Evolutionary conservation across 2,113 vertebrate genomes (phyloP).

Genomic region (Python bivittatus): DNA sequence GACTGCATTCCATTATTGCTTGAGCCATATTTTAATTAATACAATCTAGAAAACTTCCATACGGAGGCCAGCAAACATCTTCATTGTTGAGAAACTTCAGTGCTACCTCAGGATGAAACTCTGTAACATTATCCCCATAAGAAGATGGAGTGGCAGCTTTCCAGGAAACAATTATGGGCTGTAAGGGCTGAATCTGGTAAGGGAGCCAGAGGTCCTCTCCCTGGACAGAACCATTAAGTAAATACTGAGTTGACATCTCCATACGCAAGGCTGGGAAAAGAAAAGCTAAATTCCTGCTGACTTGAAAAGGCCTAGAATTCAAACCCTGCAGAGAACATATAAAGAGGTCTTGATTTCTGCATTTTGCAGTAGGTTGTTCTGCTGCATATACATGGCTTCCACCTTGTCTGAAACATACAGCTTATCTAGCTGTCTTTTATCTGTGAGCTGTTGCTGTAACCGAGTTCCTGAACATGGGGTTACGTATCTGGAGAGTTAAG

Average conservation of each 20-base stretch:
- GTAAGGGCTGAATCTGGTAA: neutral
- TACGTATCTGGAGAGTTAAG: neutral
- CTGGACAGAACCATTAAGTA: neutral
- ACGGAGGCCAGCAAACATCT: neutral
- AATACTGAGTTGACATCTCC: neutral
- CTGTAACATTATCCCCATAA: neutral
- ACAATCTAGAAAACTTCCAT: neutral
- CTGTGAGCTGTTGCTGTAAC: neutral
- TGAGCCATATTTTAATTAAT: neutral
- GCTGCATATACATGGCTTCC: neutral
- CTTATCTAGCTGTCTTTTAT: neutral
- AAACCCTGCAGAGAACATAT: neutral
- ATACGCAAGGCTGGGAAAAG: neutral
- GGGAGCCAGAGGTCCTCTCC: neutral
- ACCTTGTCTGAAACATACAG: neutral
- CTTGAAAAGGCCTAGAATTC: neutral
- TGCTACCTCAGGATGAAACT: neutral
- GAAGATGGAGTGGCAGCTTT: neutral
- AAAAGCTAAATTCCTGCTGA: neutral
- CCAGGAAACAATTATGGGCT: neutral
- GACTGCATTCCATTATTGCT: neutral
- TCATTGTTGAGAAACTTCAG: neutral
- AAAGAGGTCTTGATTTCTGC: neutral
- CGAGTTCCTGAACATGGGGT: neutral
- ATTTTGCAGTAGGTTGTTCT: neutral